A percentile compares a stretch with the other conserved stretches of the same genome.
These are phyloP conservation scores for Palythoa grandis DNA, from an alignment of 92 coral and sea anemone species.

Conservation along the genomic window DNA sequence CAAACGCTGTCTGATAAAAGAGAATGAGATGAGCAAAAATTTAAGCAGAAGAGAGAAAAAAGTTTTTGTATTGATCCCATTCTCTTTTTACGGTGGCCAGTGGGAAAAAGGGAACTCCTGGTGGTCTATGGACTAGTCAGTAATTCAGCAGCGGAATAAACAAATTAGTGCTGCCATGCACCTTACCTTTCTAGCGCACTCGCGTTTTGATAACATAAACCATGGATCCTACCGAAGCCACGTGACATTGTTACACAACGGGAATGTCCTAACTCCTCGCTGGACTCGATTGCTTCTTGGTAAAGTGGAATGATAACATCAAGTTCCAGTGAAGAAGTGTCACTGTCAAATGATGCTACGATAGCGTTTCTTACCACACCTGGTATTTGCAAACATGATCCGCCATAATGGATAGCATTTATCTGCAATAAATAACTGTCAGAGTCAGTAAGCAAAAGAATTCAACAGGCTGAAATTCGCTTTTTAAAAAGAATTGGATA, in stretches of 20 bases:
- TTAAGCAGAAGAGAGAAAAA: too few relatives aligned
- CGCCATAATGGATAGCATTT: conserved; percentile 65
- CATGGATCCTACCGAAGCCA: conserved; percentile 36
- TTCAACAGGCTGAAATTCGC: background rate
- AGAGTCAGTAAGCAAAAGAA: background rate
- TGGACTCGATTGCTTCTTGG: background rate
- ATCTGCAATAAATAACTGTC: conserved; percentile 35
- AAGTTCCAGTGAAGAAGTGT: background rate
- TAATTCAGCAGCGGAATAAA: too few relatives aligned
- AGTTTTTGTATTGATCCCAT: too few relatives aligned
- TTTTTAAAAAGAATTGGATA: background rate
- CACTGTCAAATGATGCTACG: conserved; percentile 49
- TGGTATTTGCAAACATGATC: conserved; percentile 51
- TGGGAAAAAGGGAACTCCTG: too few relatives aligned
- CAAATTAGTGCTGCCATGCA: too few relatives aligned
- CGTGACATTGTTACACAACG: conserved; percentile 15
- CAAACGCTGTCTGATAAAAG: too few relatives aligned
- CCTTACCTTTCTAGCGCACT: conserved; percentile 26
- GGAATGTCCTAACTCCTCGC: conserved; percentile 5
- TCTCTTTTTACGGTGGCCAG: too few relatives aligned
- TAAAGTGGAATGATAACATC: conserved; percentile 8
- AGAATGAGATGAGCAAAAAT: too few relatives aligned
- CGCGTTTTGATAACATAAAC: conserved; percentile 26
- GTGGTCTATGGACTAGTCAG: too few relatives aligned
- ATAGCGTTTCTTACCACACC: conserved; percentile 50